Percentiles rank a stretch among this genome's conserved stretches.
phyloP scores from a whole-genome alignment of 2,888 invertebrate genomes.

The Epinotia demarniana region DNA sequence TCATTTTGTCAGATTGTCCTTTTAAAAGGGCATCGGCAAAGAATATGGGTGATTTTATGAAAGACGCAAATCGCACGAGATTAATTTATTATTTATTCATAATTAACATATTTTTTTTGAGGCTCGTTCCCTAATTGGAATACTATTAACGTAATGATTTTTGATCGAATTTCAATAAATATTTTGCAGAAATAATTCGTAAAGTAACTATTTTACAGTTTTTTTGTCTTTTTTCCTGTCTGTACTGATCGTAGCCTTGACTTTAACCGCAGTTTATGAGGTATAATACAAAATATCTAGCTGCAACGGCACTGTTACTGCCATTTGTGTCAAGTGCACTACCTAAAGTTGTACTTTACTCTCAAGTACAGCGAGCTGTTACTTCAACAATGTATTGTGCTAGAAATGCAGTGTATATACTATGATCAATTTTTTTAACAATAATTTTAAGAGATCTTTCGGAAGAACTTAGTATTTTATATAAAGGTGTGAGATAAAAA shows the following conservation, averaged over 20 bases:
- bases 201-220: no score
- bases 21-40: neutral
- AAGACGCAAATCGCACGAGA: neutral
- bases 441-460: no score
- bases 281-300: constrained; percentile 54
- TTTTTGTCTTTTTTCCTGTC: constrained; percentile 48
- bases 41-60: neutral
- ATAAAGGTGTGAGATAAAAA: no score
- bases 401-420: neutral
- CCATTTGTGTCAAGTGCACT: constrained; percentile 61
- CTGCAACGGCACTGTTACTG: constrained; percentile 61
- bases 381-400: constrained; percentile 1
- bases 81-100: neutral
- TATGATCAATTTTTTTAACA: neutral
- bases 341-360: constrained; percentile 25
- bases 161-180: neutral
- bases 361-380: constrained; percentile 6
- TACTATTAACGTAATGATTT: neutral
- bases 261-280: constrained; percentile 64
- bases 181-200: no score
- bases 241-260: constrained; percentile 58
- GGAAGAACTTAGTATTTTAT: no score
- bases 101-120: neutral
- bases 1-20: neutral
- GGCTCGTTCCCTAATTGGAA: neutral